Conservation (phyloP, 2,888 invertebrate genomes). For the Machimus atricapillus region DNA sequence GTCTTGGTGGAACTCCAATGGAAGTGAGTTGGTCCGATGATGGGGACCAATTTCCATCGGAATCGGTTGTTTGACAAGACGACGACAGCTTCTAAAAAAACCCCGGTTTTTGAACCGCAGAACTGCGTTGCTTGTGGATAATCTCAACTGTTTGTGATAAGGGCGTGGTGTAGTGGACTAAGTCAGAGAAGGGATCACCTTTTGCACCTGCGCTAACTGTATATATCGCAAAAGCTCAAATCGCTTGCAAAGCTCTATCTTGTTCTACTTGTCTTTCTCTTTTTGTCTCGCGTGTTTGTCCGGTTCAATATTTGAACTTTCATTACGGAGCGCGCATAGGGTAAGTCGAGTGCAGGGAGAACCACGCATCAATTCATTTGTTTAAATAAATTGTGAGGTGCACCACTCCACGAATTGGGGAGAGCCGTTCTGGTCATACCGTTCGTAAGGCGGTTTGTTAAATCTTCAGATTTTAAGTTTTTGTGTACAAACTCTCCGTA, state of each 20-base stretch:
- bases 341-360: not conserved
- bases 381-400: slow-evolving; percentile 15
- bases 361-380: slow-evolving; percentile 5
- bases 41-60: slow-evolving; percentile 54
- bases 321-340: not conserved
- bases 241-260: slow-evolving; percentile 41
- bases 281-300: not conserved
- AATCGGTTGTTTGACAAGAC: slow-evolving; percentile 58
- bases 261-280: slow-evolving; percentile 11
- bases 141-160: slow-evolving; percentile 25
- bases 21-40: slow-evolving; percentile 63
- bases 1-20: slow-evolving; percentile 64
- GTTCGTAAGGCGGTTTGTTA: not conserved
- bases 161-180: not conserved
- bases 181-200: slow-evolving; percentile 2
- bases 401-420: not conserved
- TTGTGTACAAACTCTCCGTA: not conserved
- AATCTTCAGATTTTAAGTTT: not conserved
- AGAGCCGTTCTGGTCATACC: not conserved
- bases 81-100: slow-evolving; percentile 61
- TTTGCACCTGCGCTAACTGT: slow-evolving; percentile 28
- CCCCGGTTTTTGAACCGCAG: not conserved
- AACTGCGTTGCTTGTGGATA: not conserved
- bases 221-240: slow-evolving; percentile 46
- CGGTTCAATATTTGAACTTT: slow-evolving; percentile 27